phyloP scores from a whole-genome alignment of 2,113 vertebrate species.

The Pteronura brasiliensis region DNA sequence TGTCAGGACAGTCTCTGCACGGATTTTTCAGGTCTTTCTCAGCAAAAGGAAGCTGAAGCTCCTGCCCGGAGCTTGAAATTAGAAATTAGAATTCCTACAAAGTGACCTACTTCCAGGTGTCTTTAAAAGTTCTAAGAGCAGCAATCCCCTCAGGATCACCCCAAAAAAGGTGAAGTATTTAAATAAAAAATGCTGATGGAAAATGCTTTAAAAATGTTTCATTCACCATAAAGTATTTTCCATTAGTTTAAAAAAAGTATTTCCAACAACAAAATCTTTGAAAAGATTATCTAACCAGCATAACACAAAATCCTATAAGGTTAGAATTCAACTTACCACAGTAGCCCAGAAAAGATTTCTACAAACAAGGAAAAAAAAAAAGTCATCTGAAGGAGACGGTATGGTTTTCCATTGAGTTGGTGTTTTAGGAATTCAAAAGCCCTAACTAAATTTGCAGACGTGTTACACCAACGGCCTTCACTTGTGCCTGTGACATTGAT shows the following conservation, averaged over 20 bases:
- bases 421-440: not conserved
- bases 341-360: not conserved
- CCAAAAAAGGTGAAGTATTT: not conserved
- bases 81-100: not conserved
- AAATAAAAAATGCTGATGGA: constrained; percentile 13
- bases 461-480: not conserved
- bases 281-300: not conserved
- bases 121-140: not conserved
- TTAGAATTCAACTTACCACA: not conserved
- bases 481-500: constrained; percentile 47
- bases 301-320: not conserved
- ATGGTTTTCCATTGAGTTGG: not conserved
- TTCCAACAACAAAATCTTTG: not conserved
- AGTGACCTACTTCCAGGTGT: not conserved
- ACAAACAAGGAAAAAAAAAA: not conserved
- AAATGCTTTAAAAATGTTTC: not conserved
- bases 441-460: constrained; percentile 41
- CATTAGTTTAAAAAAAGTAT: not conserved
- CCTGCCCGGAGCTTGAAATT: not conserved
- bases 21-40: not conserved
- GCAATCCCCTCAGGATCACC: not conserved
- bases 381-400: not conserved
- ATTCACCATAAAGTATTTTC: not conserved
- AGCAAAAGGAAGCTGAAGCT: not conserved
- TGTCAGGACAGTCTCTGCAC: not conserved